Evolutionary conservation across 1,140 invertebrate species (phyloP).

Genomic region (Mamestra configurata): DNA sequence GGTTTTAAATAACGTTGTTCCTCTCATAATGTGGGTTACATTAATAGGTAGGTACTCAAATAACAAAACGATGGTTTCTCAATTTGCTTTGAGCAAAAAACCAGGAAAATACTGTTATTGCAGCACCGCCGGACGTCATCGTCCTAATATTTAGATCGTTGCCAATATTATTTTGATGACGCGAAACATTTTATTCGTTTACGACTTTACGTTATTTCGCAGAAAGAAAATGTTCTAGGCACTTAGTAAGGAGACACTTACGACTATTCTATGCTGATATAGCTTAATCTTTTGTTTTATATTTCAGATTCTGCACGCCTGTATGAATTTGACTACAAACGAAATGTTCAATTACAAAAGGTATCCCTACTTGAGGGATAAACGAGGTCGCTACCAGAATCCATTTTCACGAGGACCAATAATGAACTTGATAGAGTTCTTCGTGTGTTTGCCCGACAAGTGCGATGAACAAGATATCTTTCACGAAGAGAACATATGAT

Average conservation of each 20-base stretch:
- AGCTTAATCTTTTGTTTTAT: background rate
- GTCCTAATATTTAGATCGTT: background rate
- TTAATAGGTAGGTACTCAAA: no score
- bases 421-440: constrained; percentile 96
- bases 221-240: no score
- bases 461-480: constrained; percentile 92
- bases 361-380: constrained; percentile 96
- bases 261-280: background rate
- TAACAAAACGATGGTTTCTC: no score
- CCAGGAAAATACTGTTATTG: background rate
- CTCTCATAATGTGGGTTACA: no score
- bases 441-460: constrained; percentile 93
- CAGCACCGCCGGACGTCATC: background rate
- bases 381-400: constrained; percentile 95
- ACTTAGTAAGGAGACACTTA: background rate
- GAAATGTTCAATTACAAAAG: constrained; percentile 98
- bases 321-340: constrained; percentile 97
- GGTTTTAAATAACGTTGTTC: no score
- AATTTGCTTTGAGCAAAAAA: no score
- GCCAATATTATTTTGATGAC: background rate
- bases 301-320: constrained; percentile 94
- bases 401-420: constrained; percentile 96
- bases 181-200: background rate
- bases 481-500: constrained; percentile 90
- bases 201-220: background rate